Conservation (phyloP, 35 echinoderm and acorn worm species). For the Heliocidaris erythrogramma region DNA sequence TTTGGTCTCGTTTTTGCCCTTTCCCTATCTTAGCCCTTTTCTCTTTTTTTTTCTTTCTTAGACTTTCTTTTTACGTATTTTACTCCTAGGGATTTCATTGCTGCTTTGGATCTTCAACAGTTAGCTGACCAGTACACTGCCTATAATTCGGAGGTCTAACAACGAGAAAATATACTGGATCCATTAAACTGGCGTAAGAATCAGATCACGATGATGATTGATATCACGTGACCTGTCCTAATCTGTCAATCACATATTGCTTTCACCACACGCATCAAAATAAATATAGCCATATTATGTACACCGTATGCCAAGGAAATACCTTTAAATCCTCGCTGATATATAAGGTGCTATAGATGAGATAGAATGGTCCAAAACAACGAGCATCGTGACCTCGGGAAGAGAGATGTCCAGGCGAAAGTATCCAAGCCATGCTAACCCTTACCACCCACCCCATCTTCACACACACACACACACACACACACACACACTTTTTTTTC, state of each 20-base stretch:
- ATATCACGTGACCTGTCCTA: background rate
- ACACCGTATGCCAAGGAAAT: background rate
- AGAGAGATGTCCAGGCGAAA: background rate
- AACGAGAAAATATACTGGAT: background rate
- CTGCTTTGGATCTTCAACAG: too few species aligned
- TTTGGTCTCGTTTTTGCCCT: too few species aligned
- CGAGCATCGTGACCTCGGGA: background rate
- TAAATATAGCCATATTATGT: background rate
- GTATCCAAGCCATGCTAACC: background rate
- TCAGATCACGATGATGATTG: background rate
- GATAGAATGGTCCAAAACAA: background rate
- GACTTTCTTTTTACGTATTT: too few species aligned
- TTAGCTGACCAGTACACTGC: background rate
- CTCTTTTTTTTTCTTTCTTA: too few species aligned
- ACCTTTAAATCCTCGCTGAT: background rate
- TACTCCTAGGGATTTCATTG: too few species aligned
- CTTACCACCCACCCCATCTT: background rate
- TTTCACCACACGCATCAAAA: background rate
- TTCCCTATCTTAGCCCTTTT: too few species aligned
- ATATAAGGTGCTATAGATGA: background rate
- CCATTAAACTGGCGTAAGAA: background rate
- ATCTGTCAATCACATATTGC: background rate
- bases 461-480: background rate
- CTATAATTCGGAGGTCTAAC: background rate
- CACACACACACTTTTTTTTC: too few species aligned